Evolutionary conservation across 2,113 vertebrate species (phyloP).

Genomic region (Centropus unirufus): DNA sequence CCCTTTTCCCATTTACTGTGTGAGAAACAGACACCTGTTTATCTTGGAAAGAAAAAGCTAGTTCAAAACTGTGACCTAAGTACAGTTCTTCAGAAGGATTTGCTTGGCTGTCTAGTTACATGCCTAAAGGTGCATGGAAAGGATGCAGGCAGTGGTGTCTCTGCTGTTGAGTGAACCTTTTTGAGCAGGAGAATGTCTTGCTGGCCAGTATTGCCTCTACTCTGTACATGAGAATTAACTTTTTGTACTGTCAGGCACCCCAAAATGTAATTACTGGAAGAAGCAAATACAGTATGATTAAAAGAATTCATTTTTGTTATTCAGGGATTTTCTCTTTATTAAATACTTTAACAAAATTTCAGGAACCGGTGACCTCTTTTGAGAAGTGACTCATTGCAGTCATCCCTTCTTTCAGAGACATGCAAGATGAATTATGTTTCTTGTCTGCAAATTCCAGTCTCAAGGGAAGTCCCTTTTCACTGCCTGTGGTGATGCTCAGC

Average conservation of each 20-base stretch:
- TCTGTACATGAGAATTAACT: neutral
- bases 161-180: neutral
- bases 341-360: slow-evolving; percentile 8
- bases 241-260: neutral
- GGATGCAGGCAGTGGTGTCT: neutral
- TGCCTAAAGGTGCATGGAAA: neutral
- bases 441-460: slow-evolving; percentile 4
- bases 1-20: neutral
- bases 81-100: neutral
- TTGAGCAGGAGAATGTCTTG: neutral
- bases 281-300: neutral
- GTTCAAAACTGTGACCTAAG: neutral
- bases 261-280: neutral
- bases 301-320: neutral
- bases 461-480: slow-evolving; percentile 4
- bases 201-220: neutral
- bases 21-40: neutral
- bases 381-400: slow-evolving; percentile 21
- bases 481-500: slow-evolving; percentile 30
- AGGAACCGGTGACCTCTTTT: slow-evolving; percentile 8
- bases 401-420: slow-evolving; percentile 8
- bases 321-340: neutral
- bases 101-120: neutral
- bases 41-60: neutral
- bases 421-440: slow-evolving; percentile 3